These are phyloP conservation scores for Crocallis elinguaria DNA, from an alignment of 2,888 invertebrate genomes.

Conservation along the genomic window DNA sequence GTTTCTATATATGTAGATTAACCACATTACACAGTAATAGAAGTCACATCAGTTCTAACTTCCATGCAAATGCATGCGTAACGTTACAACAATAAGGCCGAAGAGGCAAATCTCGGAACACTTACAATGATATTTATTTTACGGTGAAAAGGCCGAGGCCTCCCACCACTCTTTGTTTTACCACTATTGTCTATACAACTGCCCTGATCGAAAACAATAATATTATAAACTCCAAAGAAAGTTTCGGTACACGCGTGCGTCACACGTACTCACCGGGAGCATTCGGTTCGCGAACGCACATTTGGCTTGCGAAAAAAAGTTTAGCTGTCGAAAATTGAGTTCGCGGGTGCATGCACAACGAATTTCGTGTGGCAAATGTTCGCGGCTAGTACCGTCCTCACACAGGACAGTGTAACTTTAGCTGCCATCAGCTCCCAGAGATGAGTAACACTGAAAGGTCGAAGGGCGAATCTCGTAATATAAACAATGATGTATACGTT, in stretches of 20 bases:
- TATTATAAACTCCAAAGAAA: slow-evolving; percentile 4
- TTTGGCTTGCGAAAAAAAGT: too few species aligned
- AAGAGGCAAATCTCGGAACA: slow-evolving; percentile 50
- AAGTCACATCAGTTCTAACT: too few species aligned
- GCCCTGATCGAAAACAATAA: background rate
- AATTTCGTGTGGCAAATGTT: too few species aligned
- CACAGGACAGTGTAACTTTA: slow-evolving; percentile 8
- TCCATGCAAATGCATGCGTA: background rate
- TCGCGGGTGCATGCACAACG: too few species aligned
- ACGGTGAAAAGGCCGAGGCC: slow-evolving; percentile 39
- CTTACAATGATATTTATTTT: slow-evolving; percentile 69
- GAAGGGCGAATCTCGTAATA: slow-evolving; percentile 12
- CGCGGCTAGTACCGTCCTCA: too few species aligned
- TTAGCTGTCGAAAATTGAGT: too few species aligned
- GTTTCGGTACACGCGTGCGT: too few species aligned
- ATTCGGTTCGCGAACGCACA: too few species aligned
- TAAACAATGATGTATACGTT: slow-evolving; percentile 14
- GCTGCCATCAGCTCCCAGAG: background rate
- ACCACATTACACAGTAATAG: too few species aligned
- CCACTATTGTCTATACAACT: background rate
- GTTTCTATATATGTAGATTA: too few species aligned
- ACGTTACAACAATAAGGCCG: slow-evolving; percentile 45
- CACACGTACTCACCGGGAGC: too few species aligned
- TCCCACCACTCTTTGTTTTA: slow-evolving; percentile 60
- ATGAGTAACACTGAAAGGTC: slow-evolving; percentile 14